These are phyloP conservation scores for Tretioscincus oriximinensis DNA, from an alignment of 2,113 vertebrate species.

Conservation along the genomic window DNA sequence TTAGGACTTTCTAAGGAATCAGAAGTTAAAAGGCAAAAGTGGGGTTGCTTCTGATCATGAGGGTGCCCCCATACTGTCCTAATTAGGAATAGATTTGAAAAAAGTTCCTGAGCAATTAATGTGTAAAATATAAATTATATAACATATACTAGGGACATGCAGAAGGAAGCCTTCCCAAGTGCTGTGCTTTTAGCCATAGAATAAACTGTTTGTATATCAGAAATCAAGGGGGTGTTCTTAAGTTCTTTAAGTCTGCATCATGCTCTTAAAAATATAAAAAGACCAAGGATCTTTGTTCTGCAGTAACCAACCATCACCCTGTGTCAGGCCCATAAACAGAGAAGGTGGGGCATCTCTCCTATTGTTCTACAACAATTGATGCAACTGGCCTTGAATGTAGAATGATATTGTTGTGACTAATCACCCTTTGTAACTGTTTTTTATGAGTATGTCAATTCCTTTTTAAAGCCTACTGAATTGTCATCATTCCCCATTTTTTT, in stretches of 20 bases:
- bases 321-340: neutral
- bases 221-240: neutral
- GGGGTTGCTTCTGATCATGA: neutral
- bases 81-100: neutral
- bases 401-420: neutral
- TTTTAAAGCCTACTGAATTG: neutral
- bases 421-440: neutral
- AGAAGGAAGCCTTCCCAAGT: neutral
- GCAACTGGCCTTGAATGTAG: neutral
- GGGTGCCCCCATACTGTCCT: neutral
- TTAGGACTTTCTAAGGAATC: neutral
- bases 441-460: neutral
- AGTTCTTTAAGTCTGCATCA: neutral
- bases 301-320: neutral
- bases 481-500: too few relatives aligned
- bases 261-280: neutral
- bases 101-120: neutral
- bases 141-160: neutral
- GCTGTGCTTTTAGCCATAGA: neutral
- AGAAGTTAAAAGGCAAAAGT: neutral
- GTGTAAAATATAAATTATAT: too few relatives aligned
- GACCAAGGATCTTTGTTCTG: neutral
- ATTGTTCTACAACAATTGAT: neutral
- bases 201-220: neutral
- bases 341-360: neutral